Conservation (phyloP, 2,888 invertebrate genomes). For the Acleris cristana region DNA sequence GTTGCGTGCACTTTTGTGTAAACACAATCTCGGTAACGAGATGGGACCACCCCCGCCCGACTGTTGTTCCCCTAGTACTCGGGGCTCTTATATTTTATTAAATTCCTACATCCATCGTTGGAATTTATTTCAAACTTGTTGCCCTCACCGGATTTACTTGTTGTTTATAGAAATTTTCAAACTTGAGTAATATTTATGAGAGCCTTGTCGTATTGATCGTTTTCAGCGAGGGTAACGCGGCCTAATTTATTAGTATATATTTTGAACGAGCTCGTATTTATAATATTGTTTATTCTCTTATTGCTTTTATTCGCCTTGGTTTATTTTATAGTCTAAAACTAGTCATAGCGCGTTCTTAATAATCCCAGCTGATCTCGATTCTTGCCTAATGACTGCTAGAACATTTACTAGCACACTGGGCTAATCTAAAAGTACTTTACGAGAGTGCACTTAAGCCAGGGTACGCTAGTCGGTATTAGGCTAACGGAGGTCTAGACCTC, state of each 20-base stretch:
- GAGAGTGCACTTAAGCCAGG: conserved; percentile 36
- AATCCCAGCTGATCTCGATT: background rate
- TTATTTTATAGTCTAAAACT: too few relatives aligned
- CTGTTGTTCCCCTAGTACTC: conserved; percentile 23
- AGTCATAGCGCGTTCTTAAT: conserved; percentile 1
- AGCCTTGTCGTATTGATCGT: conserved; percentile 8
- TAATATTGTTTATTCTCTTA: too few relatives aligned
- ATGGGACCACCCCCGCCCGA: conserved; percentile 30
- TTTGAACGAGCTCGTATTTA: too few relatives aligned
- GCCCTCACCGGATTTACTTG: conserved; percentile 14
- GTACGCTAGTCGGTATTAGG: conserved; percentile 21
- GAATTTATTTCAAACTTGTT: conserved; percentile 18
- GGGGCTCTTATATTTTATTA: conserved; percentile 30
- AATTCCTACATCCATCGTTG: conserved; percentile 20
- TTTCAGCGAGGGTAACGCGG: conserved; percentile 3
- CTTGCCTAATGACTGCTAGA: conserved; percentile 21
- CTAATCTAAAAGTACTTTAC: conserved; percentile 33
- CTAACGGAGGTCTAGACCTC: conserved; percentile 22
- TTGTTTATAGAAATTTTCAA: conserved; percentile 13
- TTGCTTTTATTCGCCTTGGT: too few relatives aligned
- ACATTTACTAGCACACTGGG: conserved; percentile 17
- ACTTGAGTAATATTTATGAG: conserved; percentile 7
- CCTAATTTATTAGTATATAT: conserved; percentile 9
- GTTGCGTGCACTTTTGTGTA: conserved; percentile 42
- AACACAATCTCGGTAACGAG: conserved; percentile 47